Percentiles rank a stretch among this genome's conserved stretches.
Evolutionary conservation across 2,113 vertebrate genomes (phyloP).

Genomic region (Misgurnus mizolepis): DNA sequence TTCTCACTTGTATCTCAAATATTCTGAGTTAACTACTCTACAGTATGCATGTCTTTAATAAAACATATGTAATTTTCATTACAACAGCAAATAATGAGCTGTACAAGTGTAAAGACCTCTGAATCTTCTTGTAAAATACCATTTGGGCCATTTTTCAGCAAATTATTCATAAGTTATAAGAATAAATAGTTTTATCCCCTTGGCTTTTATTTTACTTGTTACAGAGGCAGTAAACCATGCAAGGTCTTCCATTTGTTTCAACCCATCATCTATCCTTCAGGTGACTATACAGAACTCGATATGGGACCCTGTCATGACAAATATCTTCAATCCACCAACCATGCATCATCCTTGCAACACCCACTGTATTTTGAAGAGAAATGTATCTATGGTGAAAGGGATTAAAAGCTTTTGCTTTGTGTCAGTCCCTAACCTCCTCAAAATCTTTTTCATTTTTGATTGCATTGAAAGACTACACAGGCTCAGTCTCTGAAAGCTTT

Average conservation of each 20-base stretch:
- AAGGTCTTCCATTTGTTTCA: constrained; percentile 40
- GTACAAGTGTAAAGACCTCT: neutral
- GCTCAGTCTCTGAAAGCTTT: neutral
- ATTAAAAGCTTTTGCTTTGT: constrained; percentile 4
- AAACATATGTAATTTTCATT: constrained; percentile 7
- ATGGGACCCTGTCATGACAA: constrained; percentile 21
- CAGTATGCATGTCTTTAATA: neutral
- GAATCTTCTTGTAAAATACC: neutral
- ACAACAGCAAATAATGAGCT: neutral
- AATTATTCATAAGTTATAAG: neutral
- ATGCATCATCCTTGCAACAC: neutral
- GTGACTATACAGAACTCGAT: neutral
- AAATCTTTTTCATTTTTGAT: neutral
- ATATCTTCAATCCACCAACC: constrained; percentile 45
- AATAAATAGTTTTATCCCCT: neutral
- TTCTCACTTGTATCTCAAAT: neutral
- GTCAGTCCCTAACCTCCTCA: neutral
- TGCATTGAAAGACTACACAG: neutral
- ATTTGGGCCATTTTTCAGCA: constrained; percentile 18
- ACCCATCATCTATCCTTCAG: constrained; percentile 40
- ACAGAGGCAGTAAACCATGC: constrained; percentile 29
- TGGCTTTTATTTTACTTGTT: constrained; percentile 33
- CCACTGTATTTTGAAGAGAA: neutral
- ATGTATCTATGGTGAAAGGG: constrained; percentile 7
- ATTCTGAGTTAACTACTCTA: no score